Percentiles rank a stretch among this genome's conserved stretches.
These are phyloP conservation scores for Eristalinus sepulchralis DNA, from an alignment of 2,888 invertebrate genomes.

Conservation along the genomic window DNA sequence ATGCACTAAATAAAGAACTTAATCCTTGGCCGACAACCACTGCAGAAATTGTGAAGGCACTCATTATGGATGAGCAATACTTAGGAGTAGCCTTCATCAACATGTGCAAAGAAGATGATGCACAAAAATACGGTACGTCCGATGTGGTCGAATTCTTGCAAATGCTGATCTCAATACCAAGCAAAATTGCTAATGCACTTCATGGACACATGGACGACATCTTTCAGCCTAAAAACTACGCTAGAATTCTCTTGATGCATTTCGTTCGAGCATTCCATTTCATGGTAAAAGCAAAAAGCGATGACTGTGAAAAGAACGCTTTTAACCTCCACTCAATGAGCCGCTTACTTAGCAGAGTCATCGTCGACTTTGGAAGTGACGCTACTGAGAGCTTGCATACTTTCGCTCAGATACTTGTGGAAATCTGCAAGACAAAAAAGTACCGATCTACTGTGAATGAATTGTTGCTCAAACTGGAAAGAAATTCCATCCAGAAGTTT, in stretches of 20 bases:
- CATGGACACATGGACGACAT: constrained; percentile 83
- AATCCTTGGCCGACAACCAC: constrained; percentile 65
- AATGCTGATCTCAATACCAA: constrained; percentile 86
- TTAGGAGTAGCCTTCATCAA: constrained; percentile 75
- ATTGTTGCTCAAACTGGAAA: constrained; percentile 83
- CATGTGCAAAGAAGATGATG: constrained; percentile 73
- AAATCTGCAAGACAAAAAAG: constrained; percentile 77
- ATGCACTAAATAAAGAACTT: constrained; percentile 72
- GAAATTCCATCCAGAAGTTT: constrained; percentile 84
- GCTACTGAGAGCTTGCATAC: constrained; percentile 81
- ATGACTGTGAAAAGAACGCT: not conserved
- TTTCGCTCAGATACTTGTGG: constrained; percentile 83
- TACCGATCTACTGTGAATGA: constrained; percentile 82
- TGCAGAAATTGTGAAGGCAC: constrained; percentile 71
- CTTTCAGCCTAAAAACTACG: constrained; percentile 84
- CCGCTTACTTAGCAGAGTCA: constrained; percentile 84
- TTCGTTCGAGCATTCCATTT: constrained; percentile 84
- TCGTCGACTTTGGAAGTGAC: constrained; percentile 83
- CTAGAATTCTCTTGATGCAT: constrained; percentile 84
- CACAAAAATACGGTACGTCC: constrained; percentile 72
- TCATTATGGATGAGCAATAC: constrained; percentile 75
- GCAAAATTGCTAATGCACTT: constrained; percentile 86
- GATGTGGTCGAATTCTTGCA: constrained; percentile 82
- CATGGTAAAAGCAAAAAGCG: constrained; percentile 79
- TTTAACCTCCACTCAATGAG: constrained; percentile 79